phyloP scores from a whole-genome alignment of 2,888 invertebrate genomes.

The Amiota minor region DNA sequence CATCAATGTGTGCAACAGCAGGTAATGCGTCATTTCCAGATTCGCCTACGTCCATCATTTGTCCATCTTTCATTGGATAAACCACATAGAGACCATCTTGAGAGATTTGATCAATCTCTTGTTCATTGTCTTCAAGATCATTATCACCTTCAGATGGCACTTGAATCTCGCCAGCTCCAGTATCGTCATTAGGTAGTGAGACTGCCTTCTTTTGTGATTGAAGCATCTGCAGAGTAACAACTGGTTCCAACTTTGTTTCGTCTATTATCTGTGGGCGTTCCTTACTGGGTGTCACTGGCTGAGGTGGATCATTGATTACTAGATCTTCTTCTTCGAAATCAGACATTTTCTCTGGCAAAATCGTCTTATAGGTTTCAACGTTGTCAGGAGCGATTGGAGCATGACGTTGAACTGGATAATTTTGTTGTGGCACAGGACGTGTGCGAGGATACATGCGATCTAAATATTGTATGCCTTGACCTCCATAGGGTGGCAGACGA shows the following conservation, averaged over 20 bases:
- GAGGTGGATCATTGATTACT: slow-evolving; percentile 73
- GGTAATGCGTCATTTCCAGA: slow-evolving; percentile 47
- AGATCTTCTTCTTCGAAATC: slow-evolving; percentile 74
- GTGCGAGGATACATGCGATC: slow-evolving; percentile 61
- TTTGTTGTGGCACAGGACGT: slow-evolving; percentile 49
- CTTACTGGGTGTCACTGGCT: slow-evolving; percentile 66
- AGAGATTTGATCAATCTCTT: slow-evolving; percentile 41
- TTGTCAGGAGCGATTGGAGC: slow-evolving; percentile 43
- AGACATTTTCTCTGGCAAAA: slow-evolving; percentile 50
- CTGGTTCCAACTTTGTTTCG: slow-evolving; percentile 74
- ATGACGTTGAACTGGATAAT: slow-evolving; percentile 62
- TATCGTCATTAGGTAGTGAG: slow-evolving; percentile 65
- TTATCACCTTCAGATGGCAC: slow-evolving; percentile 51
- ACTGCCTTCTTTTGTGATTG: slow-evolving; percentile 75
- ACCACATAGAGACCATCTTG: slow-evolving; percentile 62
- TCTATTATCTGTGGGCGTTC: slow-evolving; percentile 53
- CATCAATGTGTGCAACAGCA: slow-evolving; percentile 52
- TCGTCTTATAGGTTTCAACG: slow-evolving; percentile 51
- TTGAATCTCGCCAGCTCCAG: slow-evolving; percentile 62
- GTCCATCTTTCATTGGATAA: slow-evolving; percentile 54
- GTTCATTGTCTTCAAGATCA: slow-evolving; percentile 44
- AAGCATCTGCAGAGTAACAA: slow-evolving; percentile 82
- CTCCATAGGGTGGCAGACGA: slow-evolving; percentile 58
- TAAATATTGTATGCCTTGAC: slow-evolving; percentile 47
- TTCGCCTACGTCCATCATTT: slow-evolving; percentile 33